These are phyloP conservation scores for Latheticus oryzae DNA, from an alignment of 2,888 invertebrate genomes.

Conservation along the genomic window DNA sequence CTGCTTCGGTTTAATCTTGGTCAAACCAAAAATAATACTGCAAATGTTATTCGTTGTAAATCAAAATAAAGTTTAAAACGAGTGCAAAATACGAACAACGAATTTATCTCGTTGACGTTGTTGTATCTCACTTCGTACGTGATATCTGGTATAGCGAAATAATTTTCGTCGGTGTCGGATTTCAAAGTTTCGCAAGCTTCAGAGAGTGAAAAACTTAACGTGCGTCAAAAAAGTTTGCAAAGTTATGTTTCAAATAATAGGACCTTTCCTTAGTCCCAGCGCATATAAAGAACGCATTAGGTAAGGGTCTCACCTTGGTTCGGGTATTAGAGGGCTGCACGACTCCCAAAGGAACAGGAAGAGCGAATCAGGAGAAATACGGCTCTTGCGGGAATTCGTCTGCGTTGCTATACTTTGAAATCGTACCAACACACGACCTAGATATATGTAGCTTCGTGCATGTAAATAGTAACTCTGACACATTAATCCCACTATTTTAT, in stretches of 20 bases:
- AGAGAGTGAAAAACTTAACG: neutral
- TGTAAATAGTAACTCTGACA: slow-evolving; percentile 15
- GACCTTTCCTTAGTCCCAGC: slow-evolving; percentile 51
- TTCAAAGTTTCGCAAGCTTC: slow-evolving; percentile 1
- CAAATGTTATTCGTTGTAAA: too few species aligned
- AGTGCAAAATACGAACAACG: too few species aligned
- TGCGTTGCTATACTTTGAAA: slow-evolving; percentile 37
- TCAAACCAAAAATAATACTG: too few species aligned
- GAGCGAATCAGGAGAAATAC: slow-evolving; percentile 54
- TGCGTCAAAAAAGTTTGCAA: slow-evolving; percentile 35
- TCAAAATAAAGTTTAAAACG: too few species aligned
- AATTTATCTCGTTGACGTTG: slow-evolving; percentile 7
- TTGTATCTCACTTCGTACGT: neutral
- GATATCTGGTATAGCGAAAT: neutral
- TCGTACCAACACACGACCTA: too few species aligned
- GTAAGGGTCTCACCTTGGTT: slow-evolving; percentile 55
- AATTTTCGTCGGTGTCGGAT: neutral
- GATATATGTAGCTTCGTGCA: slow-evolving; percentile 4
- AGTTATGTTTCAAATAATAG: slow-evolving; percentile 49
- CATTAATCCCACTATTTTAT: too few species aligned
- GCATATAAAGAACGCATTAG: slow-evolving; percentile 62
- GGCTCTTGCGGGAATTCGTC: slow-evolving; percentile 53
- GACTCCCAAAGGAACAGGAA: slow-evolving; percentile 45
- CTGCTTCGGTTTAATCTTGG: too few species aligned
- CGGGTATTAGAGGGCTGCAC: slow-evolving; percentile 51